Percentiles rank a stretch among this genome's conserved stretches.
phyloP scores from a whole-genome alignment of 2,113 vertebrate genomes.

The Bungarus multicinctus region DNA sequence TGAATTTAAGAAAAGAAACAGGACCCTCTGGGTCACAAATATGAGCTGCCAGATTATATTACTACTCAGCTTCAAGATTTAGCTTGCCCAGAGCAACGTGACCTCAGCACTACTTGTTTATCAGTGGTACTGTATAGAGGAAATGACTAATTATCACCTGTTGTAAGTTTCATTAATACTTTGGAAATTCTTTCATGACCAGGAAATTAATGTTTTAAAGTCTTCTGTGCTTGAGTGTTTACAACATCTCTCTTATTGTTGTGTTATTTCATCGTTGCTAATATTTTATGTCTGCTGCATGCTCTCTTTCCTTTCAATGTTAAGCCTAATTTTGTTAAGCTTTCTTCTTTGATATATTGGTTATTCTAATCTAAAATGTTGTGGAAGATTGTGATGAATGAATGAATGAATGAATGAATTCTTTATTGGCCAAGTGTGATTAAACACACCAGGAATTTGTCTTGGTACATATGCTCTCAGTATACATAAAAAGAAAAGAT shows the following conservation, averaged over 20 bases:
- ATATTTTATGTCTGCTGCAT: background rate
- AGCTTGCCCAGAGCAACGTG: background rate
- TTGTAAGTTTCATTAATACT: background rate
- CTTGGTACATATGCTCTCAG: too few relatives aligned
- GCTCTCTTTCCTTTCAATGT: background rate
- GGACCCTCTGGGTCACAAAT: background rate
- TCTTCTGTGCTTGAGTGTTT: background rate
- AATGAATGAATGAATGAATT: too few relatives aligned
- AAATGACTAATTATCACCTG: background rate
- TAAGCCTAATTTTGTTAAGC: background rate
- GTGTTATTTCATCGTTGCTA: background rate
- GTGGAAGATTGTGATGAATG: too few relatives aligned
- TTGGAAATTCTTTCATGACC: too few relatives aligned
- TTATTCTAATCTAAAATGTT: too few relatives aligned
- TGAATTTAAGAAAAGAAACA: slow-evolving; percentile 21
- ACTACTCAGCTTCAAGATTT: background rate
- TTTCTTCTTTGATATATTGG: too few relatives aligned
- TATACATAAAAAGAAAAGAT: too few relatives aligned
- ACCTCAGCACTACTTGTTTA: background rate
- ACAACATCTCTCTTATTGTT: background rate
- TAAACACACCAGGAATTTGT: too few relatives aligned
- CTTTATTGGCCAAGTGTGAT: too few relatives aligned
- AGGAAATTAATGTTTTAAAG: too few relatives aligned
- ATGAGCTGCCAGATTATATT: slow-evolving; percentile 2
- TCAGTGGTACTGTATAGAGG: accelerated